Percentiles rank a stretch among this genome's conserved stretches.
Evolutionary conservation across 2,113 vertebrate species (phyloP).

Genomic region (Atlantisia rogersi): DNA sequence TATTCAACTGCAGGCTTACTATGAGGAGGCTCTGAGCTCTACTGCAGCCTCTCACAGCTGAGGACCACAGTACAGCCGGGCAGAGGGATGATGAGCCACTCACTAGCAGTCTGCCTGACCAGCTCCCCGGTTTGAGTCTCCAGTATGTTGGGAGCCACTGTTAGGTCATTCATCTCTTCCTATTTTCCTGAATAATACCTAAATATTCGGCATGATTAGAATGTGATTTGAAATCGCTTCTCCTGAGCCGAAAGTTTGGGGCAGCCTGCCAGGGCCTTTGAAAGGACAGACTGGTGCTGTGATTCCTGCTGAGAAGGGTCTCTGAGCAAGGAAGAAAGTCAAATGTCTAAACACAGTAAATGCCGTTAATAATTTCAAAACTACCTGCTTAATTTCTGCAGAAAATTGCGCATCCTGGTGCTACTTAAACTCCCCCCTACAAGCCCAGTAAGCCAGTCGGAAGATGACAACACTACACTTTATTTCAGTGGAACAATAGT

Average conservation of each 20-base stretch:
- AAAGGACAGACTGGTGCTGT: not conserved
- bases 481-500: conserved; percentile 55
- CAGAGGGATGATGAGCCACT: not conserved
- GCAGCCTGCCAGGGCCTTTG: not conserved
- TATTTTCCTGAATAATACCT: not conserved
- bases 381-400: not conserved
- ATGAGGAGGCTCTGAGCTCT: not conserved
- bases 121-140: not conserved
- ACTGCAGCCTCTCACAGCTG: not conserved
- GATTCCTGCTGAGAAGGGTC: not conserved
- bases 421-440: not conserved
- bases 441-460: not conserved
- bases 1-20: not conserved
- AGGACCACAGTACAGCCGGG: rapidly evolving
- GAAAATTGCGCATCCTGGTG: not conserved
- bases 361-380: not conserved
- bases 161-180: not conserved
- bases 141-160: not conserved
- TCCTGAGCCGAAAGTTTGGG: not conserved
- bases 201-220: not conserved
- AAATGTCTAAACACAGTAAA: not conserved
- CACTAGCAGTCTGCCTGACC: not conserved
- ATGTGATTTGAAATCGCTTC: not conserved
- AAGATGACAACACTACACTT: not conserved
- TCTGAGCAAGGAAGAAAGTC: not conserved